Evolutionary conservation across 2,113 vertebrate genomes (phyloP).

Genomic region (Hemiprocne comata): DNA sequence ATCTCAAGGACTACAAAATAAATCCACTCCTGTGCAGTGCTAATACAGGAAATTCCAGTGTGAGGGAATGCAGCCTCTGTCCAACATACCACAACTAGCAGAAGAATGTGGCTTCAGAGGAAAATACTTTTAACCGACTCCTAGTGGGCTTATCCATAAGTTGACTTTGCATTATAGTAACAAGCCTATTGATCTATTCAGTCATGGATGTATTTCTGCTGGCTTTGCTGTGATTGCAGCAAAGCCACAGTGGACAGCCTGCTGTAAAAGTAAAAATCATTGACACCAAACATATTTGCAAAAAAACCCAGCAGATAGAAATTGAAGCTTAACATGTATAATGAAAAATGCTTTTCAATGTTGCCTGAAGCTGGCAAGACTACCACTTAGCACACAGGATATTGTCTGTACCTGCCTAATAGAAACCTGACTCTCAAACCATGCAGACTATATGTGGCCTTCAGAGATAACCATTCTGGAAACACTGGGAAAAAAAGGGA

Average conservation of each 20-base stretch:
- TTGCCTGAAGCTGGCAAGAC: background rate
- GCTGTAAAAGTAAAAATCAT: background rate
- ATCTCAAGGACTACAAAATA: constrained; percentile 35
- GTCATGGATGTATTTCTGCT: background rate
- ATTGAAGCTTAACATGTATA: background rate
- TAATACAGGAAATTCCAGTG: constrained; percentile 63
- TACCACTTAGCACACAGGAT: background rate
- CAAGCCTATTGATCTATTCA: background rate
- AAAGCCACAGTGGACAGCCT: background rate
- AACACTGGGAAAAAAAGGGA: background rate
- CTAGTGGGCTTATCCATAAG: background rate
- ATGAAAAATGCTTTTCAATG: background rate
- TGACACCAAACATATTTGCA: background rate
- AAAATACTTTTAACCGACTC: constrained; percentile 6
- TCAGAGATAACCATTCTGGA: background rate
- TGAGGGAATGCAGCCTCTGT: constrained; percentile 25
- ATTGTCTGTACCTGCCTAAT: background rate
- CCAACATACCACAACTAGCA: constrained; percentile 37
- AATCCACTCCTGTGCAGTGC: constrained; percentile 26
- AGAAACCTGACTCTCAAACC: background rate
- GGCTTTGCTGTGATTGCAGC: background rate
- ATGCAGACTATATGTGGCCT: background rate
- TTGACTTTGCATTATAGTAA: background rate
- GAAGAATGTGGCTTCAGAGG: constrained; percentile 35
- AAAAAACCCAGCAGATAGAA: background rate